These are phyloP conservation scores for Noctilio leporinus DNA, from an alignment of 2,113 vertebrate genomes.

Conservation along the genomic window DNA sequence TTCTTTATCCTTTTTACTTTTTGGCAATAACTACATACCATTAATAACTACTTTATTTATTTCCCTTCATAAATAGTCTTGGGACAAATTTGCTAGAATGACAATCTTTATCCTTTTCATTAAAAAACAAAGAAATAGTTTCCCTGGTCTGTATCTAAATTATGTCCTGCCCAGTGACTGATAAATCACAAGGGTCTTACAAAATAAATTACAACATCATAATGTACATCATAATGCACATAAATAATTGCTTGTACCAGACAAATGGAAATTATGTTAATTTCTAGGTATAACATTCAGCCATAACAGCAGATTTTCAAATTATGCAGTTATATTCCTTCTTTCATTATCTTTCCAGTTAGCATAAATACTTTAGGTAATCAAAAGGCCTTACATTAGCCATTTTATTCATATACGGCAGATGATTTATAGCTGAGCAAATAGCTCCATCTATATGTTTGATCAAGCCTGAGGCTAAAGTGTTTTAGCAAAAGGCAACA, in stretches of 20 bases:
- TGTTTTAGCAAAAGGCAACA: slow-evolving; percentile 6
- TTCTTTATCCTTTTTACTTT: background rate
- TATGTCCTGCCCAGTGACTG: background rate
- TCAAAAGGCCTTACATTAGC: background rate
- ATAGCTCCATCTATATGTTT: background rate
- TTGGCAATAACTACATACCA: too few species aligned
- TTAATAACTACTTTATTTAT: too few species aligned
- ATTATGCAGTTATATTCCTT: background rate
- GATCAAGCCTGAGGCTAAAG: background rate
- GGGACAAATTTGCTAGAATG: too few species aligned
- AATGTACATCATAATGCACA: too few species aligned
- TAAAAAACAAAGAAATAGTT: background rate
- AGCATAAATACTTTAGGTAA: background rate
- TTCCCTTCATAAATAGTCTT: too few species aligned
- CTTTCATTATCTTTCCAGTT: background rate
- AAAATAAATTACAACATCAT: background rate
- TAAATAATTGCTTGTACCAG: background rate
- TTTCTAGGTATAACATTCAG: background rate
- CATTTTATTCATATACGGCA: background rate
- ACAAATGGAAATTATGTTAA: background rate
- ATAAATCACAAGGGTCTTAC: background rate
- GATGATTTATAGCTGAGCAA: slow-evolving; percentile 23
- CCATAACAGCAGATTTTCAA: background rate
- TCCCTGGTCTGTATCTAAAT: background rate
- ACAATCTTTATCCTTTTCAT: background rate